A percentile compares a stretch with the other conserved stretches of the same genome.
Evolutionary conservation across 2,888 invertebrate genomes (phyloP).

Genomic region (Epistrophella euchroma): DNA sequence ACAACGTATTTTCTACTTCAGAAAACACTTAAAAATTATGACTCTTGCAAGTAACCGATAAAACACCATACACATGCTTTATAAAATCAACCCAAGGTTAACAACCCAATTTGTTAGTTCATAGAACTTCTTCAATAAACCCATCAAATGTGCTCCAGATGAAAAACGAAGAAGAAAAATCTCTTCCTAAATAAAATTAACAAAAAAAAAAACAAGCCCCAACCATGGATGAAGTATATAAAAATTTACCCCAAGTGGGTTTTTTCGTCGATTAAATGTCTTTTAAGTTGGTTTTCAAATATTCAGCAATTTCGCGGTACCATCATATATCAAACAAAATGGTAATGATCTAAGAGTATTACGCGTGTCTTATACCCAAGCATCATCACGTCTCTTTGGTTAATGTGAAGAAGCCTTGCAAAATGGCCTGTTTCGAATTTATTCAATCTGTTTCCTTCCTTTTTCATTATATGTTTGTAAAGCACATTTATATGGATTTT

Average conservation of each 20-base stretch:
- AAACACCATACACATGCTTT: conserved; percentile 10
- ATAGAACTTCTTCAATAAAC: conserved; percentile 22
- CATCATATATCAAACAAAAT: background rate
- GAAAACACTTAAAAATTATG: conserved; percentile 18
- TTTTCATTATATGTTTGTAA: conserved; percentile 5
- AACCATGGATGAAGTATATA: background rate
- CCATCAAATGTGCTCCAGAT: conserved; percentile 5
- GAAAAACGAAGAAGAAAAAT: background rate
- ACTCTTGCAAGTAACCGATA: conserved; percentile 21
- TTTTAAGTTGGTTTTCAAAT: conserved; percentile 42
- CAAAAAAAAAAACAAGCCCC: background rate
- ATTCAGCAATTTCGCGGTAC: conserved; percentile 42
- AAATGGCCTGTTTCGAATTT: conserved; percentile 26
- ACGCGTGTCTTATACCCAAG: background rate
- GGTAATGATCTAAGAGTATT: conserved; percentile 1
- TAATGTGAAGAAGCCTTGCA: conserved; percentile 16
- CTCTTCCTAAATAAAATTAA: conserved; percentile 7
- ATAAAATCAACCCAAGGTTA: conserved; percentile 15
- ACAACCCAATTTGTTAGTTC: conserved; percentile 25
- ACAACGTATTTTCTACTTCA: no score
- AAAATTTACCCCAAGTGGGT: background rate
- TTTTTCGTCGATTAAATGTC: conserved; percentile 29
- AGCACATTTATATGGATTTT: background rate
- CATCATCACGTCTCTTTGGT: conserved; percentile 10
- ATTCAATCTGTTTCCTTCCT: conserved; percentile 20